A percentile compares a stretch with the other conserved stretches of the same genome.
phyloP scores from a whole-genome alignment of 2,888 invertebrate species.

The Nemurella pictetii region DNA sequence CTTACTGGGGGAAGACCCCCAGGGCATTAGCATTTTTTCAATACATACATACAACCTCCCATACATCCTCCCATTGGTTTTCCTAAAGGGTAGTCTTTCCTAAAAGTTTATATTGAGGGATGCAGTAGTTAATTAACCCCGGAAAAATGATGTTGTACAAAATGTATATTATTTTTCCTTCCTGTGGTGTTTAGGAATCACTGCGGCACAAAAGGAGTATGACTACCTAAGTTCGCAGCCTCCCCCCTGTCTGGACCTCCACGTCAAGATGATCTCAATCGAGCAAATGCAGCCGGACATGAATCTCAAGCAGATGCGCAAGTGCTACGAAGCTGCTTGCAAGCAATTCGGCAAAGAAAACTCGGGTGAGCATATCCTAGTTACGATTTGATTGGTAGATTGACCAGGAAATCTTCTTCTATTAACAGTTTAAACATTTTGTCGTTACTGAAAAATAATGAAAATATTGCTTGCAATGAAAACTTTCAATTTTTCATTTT shows the following conservation, averaged over 20 bases:
- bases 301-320: conserved; percentile 58
- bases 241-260: conserved; percentile 64
- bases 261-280: conserved; percentile 61
- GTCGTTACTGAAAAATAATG: not conserved
- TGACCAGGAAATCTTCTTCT: conserved; percentile 11
- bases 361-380: conserved; percentile 52
- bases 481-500: conserved; percentile 23
- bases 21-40: no score
- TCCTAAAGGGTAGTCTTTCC: no score
- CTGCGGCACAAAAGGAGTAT: conserved; percentile 65
- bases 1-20: no score
- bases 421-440: not conserved
- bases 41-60: no score
- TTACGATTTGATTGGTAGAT: no score
- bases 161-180: no score
- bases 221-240: conserved; percentile 60
- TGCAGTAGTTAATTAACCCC: no score
- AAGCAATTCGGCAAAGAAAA: conserved; percentile 68
- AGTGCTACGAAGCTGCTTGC: conserved; percentile 64
- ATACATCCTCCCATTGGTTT: no score
- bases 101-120: no score
- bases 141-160: no score
- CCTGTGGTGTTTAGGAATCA: conserved; percentile 56
- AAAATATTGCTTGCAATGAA: not conserved
- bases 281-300: conserved; percentile 56